These are phyloP conservation scores for Aleiodes alternator DNA, from an alignment of 2,888 invertebrate genomes.

Conservation along the genomic window DNA sequence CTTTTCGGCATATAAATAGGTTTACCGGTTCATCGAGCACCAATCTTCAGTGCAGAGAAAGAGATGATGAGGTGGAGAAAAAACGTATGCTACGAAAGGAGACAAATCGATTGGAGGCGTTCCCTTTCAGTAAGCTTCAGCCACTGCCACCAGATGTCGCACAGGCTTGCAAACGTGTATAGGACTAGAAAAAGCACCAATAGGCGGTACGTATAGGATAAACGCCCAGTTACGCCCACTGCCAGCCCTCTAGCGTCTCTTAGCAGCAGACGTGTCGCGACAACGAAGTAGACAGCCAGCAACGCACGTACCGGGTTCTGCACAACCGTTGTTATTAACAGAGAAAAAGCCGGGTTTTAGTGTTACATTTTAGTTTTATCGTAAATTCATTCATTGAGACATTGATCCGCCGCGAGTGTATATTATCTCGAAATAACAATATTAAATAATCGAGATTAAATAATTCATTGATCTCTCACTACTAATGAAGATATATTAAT, in stretches of 20 bases:
- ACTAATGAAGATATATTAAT: background rate
- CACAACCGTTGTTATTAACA: conserved; percentile 47
- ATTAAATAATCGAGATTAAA: conserved; percentile 17
- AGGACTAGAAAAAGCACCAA: conserved; percentile 34
- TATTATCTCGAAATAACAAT: background rate
- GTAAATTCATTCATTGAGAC: conserved; percentile 23
- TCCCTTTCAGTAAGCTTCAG: conserved; percentile 22
- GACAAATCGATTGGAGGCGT: conserved; percentile 48
- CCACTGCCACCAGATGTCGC: conserved; percentile 56
- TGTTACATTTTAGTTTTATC: background rate
- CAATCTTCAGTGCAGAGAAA: conserved; percentile 8
- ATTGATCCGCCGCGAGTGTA: conserved; percentile 20
- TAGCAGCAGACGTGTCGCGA: conserved; percentile 73
- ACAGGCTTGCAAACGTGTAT: conserved; percentile 9
- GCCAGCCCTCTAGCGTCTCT: conserved; percentile 65
- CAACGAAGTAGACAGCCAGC: conserved; percentile 74
- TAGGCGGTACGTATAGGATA: conserved; percentile 25
- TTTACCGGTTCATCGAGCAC: conserved; percentile 29
- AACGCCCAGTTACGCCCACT: conserved; percentile 66
- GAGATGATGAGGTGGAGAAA: conserved; percentile 7
- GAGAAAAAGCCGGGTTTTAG: conserved; percentile 3
- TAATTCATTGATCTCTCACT: background rate
- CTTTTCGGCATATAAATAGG: conserved; percentile 28
- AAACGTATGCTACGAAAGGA: conserved; percentile 17
- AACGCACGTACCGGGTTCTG: conserved; percentile 64